Percentiles rank a stretch among this genome's conserved stretches.
Evolutionary conservation across 2,888 invertebrate genomes (phyloP).

Genomic region (Noctua fimbriata): DNA sequence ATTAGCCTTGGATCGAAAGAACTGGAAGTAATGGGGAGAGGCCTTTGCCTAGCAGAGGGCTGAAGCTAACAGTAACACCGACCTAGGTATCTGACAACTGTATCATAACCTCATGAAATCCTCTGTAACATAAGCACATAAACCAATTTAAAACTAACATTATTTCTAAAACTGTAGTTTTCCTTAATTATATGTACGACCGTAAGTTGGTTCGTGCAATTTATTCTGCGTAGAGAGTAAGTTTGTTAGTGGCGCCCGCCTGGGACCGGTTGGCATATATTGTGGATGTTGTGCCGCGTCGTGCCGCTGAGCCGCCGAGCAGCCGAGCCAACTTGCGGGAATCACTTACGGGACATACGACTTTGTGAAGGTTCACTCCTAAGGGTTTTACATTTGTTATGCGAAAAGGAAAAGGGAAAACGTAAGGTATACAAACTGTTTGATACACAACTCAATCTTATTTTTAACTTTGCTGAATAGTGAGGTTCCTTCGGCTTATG

Average conservation of each 20-base stretch:
- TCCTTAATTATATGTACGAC: slow-evolving; percentile 50
- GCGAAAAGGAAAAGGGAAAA: slow-evolving; percentile 42
- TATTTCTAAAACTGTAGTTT: slow-evolving; percentile 39
- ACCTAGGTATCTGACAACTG: not conserved
- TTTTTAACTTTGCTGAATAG: not conserved
- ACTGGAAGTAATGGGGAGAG: not conserved
- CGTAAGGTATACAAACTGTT: slow-evolving; percentile 17
- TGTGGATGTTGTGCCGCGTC: slow-evolving; percentile 18
- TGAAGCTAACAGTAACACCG: not conserved
- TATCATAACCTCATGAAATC: not conserved
- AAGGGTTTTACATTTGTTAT: slow-evolving; percentile 50
- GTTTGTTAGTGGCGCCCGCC: slow-evolving; percentile 55
- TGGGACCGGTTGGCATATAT: slow-evolving; percentile 54
- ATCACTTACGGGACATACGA: slow-evolving; percentile 59
- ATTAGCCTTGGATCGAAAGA: not conserved
- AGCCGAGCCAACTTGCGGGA: slow-evolving; percentile 34
- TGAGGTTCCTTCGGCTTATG: not conserved
- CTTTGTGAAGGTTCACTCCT: slow-evolving; percentile 40
- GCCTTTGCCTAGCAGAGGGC: not conserved
- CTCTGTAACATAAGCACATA: not conserved
- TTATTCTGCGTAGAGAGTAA: slow-evolving; percentile 52
- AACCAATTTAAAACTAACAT: slow-evolving; percentile 18
- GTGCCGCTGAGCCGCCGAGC: slow-evolving; percentile 27
- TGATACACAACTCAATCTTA: slow-evolving; percentile 11
- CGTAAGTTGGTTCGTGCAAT: slow-evolving; percentile 44